Conservation (phyloP, 2,797 vertebrate genomes). For the Gallirallus australis region DNA sequence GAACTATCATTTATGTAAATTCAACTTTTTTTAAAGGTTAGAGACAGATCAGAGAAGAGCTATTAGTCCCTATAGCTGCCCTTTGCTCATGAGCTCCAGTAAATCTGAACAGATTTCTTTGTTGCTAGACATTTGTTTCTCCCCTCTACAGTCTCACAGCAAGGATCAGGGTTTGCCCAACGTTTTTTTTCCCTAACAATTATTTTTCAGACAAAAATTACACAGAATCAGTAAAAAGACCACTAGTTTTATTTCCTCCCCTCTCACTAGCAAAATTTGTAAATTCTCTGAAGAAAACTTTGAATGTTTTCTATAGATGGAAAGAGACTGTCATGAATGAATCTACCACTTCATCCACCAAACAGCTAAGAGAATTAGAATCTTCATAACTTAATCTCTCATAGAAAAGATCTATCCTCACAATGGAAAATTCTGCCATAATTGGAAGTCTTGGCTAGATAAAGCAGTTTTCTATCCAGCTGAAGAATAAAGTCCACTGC, state of each 20-base stretch:
- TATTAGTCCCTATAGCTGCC: not conserved
- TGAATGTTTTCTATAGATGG: not conserved
- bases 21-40: not conserved
- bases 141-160: rapidly evolving
- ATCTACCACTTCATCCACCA: not conserved
- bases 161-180: not conserved
- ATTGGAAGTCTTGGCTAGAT: not conserved
- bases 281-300: not conserved
- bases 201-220: not conserved
- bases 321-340: not conserved
- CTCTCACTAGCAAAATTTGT: not conserved
- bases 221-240: not conserved
- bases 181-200: not conserved
- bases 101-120: not conserved
- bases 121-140: not conserved
- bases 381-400: not conserved
- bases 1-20: not conserved
- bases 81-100: not conserved
- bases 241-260: not conserved
- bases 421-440: not conserved
- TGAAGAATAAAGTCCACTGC: not conserved
- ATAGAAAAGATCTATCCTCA: not conserved
- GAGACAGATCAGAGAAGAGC: not conserved
- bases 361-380: not conserved
- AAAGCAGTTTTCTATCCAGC: not conserved